Conservation (phyloP, 2,113 vertebrate genomes). For the Notarius quadriscutis region DNA sequence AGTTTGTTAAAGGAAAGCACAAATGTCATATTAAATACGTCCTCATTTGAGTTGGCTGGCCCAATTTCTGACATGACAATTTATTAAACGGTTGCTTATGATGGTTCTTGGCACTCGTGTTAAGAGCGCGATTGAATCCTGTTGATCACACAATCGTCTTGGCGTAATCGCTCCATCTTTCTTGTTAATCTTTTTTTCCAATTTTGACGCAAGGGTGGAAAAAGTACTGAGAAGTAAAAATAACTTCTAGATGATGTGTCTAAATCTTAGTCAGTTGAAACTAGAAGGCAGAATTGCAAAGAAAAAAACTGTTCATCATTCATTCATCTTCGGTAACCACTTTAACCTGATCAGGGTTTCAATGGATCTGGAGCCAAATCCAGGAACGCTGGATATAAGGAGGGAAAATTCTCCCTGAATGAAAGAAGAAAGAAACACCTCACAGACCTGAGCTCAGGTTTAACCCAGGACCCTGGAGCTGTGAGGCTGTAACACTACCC, state of each 20-base stretch:
- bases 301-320: background rate
- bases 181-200: background rate
- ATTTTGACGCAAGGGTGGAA: background rate
- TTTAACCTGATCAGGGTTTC: background rate
- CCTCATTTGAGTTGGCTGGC: background rate
- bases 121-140: background rate
- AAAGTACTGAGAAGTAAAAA: background rate
- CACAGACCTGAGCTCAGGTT: background rate
- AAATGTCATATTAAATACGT: background rate
- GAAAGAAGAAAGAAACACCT: background rate
- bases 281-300: background rate
- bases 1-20: constrained; percentile 27
- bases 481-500: background rate
- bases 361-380: background rate
- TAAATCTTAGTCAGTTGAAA: background rate
- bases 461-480: background rate
- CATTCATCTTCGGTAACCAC: background rate
- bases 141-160: background rate
- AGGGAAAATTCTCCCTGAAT: background rate
- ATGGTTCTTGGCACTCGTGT: background rate
- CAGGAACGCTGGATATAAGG: background rate
- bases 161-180: background rate
- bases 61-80: background rate
- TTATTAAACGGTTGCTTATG: background rate
- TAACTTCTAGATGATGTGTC: background rate